Percentiles rank a stretch among this genome's conserved stretches.
These are phyloP conservation scores for Antedon mediterranea DNA, from an alignment of 53 echinoderm and acorn worm species.

Conservation along the genomic window DNA sequence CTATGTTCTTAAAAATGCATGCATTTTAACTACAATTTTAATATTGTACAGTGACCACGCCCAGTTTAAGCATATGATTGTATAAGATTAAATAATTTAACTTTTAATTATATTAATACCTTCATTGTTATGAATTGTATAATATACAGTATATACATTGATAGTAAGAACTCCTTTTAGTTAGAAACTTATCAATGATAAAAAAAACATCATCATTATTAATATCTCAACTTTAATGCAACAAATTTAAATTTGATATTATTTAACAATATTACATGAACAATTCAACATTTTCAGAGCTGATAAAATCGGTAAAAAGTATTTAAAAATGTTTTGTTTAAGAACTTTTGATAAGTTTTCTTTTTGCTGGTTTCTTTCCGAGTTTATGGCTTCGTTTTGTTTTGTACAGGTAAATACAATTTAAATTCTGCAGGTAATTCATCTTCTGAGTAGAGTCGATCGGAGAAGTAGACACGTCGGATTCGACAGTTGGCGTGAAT, in stretches of 20 bases:
- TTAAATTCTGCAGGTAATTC: slow-evolving; percentile 97
- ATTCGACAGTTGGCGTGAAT: slow-evolving; percentile 99
- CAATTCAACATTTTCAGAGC: background rate
- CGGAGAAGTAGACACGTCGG: slow-evolving; percentile 95
- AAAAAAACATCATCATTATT: too few relatives aligned
- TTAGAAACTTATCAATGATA: too few relatives aligned
- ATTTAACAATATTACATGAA: background rate
- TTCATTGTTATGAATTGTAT: too few relatives aligned
- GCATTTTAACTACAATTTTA: too few relatives aligned
- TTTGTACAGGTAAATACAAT: slow-evolving; percentile 91
- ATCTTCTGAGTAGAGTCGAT: slow-evolving; percentile 96
- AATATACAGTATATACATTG: too few relatives aligned
- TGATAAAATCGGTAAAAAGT: background rate
- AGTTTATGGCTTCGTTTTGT: slow-evolving; percentile 2
- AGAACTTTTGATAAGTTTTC: background rate
- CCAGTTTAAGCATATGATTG: too few relatives aligned
- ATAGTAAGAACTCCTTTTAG: too few relatives aligned
- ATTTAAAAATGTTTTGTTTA: background rate
- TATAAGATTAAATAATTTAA: too few relatives aligned
- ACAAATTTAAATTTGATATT: background rate
- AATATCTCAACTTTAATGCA: background rate
- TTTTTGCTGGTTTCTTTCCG: background rate
- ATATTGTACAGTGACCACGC: too few relatives aligned
- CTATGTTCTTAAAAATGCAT: too few relatives aligned
- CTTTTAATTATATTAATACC: too few relatives aligned